Evolutionary conservation across 2,797 vertebrate species (phyloP), one percentile per base, ranked within the genome.

Genomic region (Gymnocypris eckloni): DNA sequence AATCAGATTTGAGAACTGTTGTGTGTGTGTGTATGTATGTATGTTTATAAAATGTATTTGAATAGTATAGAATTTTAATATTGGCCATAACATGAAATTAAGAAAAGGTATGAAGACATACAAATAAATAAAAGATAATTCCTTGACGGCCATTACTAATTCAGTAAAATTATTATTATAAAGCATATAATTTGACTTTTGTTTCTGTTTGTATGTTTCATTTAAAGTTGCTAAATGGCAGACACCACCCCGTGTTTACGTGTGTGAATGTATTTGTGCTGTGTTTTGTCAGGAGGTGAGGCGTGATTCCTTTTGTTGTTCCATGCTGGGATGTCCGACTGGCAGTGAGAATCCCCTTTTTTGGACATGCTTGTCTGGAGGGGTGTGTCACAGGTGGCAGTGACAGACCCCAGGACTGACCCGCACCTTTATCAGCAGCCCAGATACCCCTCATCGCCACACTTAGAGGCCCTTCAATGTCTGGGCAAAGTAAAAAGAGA

Each of bases 361-460:
- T 93, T 92, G 93, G 91, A 81, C 41, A 66, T 89, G 88, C 86
- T 73, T 48, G 77, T 71, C 88, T 92, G 90, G 90, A 85, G 86
- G 64, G 88, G 88, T 83, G 79, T 86, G 90, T 92, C 90, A 87
- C 89, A 92, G 94, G 95, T 94, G 94, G 88, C 82, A 15, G 83
- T 93, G 95, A 95, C 92, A 91, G 90, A 94, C 86, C 91, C 91
- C 95, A 96, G 94, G 67, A 92, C 90, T 83, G 89, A 92, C 90
- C 79, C 8, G 81, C 56, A 69, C 72, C 79, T 90, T 95, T 95
- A 95, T 95, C 94, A 90, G 59, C 28, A 45, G 52, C 52, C 72
- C 89, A 33, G 33, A 33, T 33, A 91, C 79, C 39, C 79, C 79
- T 79, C 78, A 64, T 71, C 16, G 28, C 50, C 66, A 79, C 59